These are phyloP conservation scores for Stegastes partitus DNA, from an alignment of 2,113 vertebrate genomes.

Conservation along the genomic window DNA sequence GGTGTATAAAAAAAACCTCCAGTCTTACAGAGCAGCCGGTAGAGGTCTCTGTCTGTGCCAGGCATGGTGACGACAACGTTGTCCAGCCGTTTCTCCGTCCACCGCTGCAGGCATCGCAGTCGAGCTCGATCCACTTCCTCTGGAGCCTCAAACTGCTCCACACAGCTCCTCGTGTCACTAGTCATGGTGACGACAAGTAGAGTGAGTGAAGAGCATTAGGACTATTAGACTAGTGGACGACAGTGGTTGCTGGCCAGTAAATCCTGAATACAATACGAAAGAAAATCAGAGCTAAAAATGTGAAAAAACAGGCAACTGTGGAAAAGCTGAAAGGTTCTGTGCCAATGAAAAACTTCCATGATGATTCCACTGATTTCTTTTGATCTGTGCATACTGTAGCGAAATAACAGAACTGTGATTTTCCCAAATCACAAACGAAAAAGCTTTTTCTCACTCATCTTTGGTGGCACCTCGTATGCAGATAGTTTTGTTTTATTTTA, in stretches of 20 bases:
- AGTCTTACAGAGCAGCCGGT: conserved; percentile 81
- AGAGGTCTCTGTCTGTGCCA: conserved; percentile 77
- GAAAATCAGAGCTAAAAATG: neutral
- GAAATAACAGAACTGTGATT: too few species aligned
- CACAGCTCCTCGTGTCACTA: conserved; percentile 20
- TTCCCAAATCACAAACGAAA: neutral
- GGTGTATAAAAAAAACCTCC: conserved; percentile 4
- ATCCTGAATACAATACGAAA: neutral
- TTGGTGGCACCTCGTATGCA: neutral
- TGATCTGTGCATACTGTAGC: too few species aligned
- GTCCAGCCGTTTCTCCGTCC: conserved; percentile 79
- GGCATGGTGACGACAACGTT: conserved; percentile 68
- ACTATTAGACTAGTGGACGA: neutral
- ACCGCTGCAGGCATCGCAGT: conserved; percentile 78
- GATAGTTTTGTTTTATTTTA: neutral
- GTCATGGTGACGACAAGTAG: conserved; percentile 29
- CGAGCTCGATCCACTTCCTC: conserved; percentile 73
- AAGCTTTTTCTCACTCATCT: neutral
- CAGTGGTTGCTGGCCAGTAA: neutral
- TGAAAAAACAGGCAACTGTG: too few species aligned
- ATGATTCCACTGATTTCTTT: neutral
- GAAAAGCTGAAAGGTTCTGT: neutral
- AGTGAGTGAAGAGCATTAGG: neutral
- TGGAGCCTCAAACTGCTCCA: conserved; percentile 60
- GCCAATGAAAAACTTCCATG: neutral